Evolutionary conservation across 37 sponge, comb jelly and placozoan species (phyloP).

Genomic region (Crambe crambe): DNA sequence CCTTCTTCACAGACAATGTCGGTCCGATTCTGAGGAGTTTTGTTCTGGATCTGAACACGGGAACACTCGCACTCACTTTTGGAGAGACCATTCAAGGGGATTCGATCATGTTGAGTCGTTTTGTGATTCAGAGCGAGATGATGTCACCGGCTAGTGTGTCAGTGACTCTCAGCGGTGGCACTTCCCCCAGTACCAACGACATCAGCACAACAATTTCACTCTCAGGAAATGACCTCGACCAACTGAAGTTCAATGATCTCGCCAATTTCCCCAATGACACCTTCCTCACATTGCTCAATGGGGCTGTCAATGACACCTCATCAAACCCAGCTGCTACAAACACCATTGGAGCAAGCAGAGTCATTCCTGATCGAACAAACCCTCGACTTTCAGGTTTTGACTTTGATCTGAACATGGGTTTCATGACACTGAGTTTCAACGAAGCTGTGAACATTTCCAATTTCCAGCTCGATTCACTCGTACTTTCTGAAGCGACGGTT

Average conservation of each 20-base stretch:
- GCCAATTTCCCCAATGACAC: conserved; percentile 59
- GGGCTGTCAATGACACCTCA: conserved; percentile 55
- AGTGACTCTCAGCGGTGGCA: conserved; percentile 36
- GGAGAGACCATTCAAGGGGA: conserved; percentile 54
- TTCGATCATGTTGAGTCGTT: conserved; percentile 26
- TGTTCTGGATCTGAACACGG: conserved; percentile 78
- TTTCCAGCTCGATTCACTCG: conserved; percentile 25
- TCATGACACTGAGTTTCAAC: conserved; percentile 69
- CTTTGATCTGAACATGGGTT: conserved; percentile 78
- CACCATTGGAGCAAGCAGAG: conserved; percentile 4
- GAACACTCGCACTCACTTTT: conserved; percentile 61
- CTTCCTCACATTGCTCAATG: conserved; percentile 29
- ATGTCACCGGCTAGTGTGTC: conserved; percentile 2
- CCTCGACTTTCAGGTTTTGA: conserved; percentile 66
- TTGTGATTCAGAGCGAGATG: conserved; percentile 48
- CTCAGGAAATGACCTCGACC: conserved; percentile 64
- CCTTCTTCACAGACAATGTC: conserved; percentile 54
- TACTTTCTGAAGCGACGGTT: conserved; percentile 25
- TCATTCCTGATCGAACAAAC: conserved; percentile 59
- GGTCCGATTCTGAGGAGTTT: conserved; percentile 59
- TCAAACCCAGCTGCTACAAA: conserved; percentile 5
- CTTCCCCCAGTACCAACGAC: conserved; percentile 21
- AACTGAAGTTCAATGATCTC: conserved; percentile 55
- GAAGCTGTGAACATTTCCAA: conserved; percentile 57
- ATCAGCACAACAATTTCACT: conserved; percentile 45